phyloP scores from a whole-genome alignment of 2,888 invertebrate genomes.

The Scotopteryx bipunctaria region DNA sequence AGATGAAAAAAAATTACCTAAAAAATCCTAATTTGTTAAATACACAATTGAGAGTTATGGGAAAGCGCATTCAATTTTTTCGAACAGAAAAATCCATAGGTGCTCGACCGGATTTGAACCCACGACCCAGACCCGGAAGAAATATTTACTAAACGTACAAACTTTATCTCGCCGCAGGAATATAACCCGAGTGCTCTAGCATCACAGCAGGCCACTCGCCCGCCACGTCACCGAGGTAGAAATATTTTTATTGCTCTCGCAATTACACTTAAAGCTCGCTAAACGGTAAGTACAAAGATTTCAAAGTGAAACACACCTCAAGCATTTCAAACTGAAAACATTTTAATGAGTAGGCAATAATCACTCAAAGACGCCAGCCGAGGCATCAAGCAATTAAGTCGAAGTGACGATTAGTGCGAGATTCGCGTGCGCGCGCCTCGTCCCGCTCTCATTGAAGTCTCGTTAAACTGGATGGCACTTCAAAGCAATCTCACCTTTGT shows the following conservation, averaged over 20 bases:
- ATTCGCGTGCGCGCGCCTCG: constrained; percentile 42
- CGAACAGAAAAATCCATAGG: no score
- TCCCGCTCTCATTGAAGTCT: constrained; percentile 28
- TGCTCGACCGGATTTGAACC: no score
- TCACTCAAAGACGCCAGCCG: constrained; percentile 28
- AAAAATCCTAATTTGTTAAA: no score
- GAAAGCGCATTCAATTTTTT: no score
- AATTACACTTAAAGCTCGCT: not conserved
- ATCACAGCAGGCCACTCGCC: no score
- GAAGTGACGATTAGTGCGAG: constrained; percentile 49
- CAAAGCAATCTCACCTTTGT: constrained; percentile 71
- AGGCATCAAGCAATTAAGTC: constrained; percentile 54
- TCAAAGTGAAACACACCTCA: constrained; percentile 8
- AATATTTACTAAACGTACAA: no score
- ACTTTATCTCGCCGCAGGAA: no score
- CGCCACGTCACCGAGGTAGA: no score
- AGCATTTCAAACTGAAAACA: constrained; percentile 24
- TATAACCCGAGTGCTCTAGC: no score
- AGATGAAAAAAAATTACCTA: no score
- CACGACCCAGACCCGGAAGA: no score
- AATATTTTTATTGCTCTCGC: not conserved
- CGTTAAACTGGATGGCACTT: constrained; percentile 58
- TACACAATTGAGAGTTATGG: no score
- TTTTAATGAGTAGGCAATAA: constrained; percentile 34
- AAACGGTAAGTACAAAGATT: not conserved